These are phyloP conservation scores for Cephalopholis sonnerati DNA, from an alignment of 2,113 vertebrate genomes.

Conservation along the genomic window DNA sequence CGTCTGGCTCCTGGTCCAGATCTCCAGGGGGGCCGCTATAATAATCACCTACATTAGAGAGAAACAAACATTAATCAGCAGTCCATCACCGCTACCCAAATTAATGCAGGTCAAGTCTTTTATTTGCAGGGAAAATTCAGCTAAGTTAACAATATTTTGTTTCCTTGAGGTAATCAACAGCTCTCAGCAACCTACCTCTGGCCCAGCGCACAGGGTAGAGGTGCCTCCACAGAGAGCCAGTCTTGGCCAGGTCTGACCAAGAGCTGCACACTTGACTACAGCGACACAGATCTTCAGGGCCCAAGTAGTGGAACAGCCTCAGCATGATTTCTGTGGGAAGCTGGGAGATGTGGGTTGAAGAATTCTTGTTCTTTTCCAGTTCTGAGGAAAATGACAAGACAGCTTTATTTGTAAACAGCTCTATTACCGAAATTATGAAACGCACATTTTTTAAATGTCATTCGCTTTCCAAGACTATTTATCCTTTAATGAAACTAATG, in stretches of 20 bases:
- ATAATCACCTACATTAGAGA: constrained; percentile 87
- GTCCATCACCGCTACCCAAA: not conserved
- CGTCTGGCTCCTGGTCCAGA: constrained; percentile 90
- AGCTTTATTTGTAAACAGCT: not conserved
- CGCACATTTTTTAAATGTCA: not conserved
- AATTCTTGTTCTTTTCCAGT: constrained; percentile 73
- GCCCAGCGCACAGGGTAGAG: constrained; percentile 97
- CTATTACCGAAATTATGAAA: not conserved
- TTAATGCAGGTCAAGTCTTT: not conserved
- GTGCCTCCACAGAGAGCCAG: constrained; percentile 95
- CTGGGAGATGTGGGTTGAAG: constrained; percentile 85
- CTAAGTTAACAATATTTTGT: not conserved
- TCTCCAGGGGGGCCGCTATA: constrained; percentile 89
- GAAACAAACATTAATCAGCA: constrained; percentile 2
- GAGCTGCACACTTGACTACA: constrained; percentile 93
- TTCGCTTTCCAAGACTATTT: not conserved
- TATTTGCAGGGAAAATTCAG: not conserved
- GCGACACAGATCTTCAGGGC: constrained; percentile 92
- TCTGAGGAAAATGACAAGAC: constrained; percentile 59
- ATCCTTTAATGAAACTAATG: not conserved
- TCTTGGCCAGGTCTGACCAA: constrained; percentile 92
- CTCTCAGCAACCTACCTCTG: constrained; percentile 85
- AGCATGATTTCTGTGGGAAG: constrained; percentile 96
- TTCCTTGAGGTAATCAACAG: not conserved
- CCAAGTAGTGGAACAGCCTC: constrained; percentile 92